Base-by-base conservation (phyloP, 2,888 invertebrate species). In the Sminthurides aquaticus region DNA sequence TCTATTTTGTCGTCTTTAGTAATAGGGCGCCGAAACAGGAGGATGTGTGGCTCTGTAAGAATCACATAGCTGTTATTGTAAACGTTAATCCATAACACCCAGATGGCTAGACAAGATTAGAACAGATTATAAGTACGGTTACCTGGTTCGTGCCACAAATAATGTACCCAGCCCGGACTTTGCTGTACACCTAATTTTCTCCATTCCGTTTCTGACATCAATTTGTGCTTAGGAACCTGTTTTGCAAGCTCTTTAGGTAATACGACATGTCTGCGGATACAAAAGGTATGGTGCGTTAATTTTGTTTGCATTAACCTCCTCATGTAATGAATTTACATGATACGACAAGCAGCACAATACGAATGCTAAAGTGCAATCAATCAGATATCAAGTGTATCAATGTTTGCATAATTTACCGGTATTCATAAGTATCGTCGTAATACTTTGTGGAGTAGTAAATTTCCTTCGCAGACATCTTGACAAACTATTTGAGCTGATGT, bases 201-300 rank as follows among this genome's bases (percentile, higher is more conserved):
- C 97, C 97, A 97, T 80, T 97, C 96, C 57, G 85, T 82, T 79
- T 97, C 97, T 0, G 90, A 84, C 93, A 97, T 94, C 68, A 97
- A 81, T 79, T 93, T 93, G 61, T 90, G 90, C 80, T 90, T 93
- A 0, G 96, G 96, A 26, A 97, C 90, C 69, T 88, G 80, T 78
- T 91, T 91, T 0, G 89, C 89, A 80, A 96, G 84, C 73, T 96
- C 95, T 79, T 92, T 93, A 0, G 96, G 93, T 68, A 97, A 80
- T 67, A 94, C 90, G 56, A 97, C 96, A 84, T 97, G 97, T 78
- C 97, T 97, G 78, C 2, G 81, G 77, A 68, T 71, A 75, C 27
- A 29, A 61, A 64, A 56, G 58, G 43, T 22, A 27, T 49, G 18
- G 54, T 48, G 5, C 20, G 18, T 22, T 20, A 34, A 34, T 15